Conservation (phyloP, 2,888 invertebrate species). For the Latrodectus hesperus region DNA sequence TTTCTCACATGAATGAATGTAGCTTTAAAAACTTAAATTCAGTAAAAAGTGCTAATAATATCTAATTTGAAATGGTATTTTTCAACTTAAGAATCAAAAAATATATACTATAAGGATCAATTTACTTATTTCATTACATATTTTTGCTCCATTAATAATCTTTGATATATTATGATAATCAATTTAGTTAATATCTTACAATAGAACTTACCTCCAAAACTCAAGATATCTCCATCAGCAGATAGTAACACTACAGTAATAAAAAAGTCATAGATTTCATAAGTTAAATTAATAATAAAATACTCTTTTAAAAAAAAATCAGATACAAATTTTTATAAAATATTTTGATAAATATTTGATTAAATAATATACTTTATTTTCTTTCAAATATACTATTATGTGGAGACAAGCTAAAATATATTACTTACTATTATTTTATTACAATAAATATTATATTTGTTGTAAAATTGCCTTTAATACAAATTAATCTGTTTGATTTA, state of each 20-base stretch:
- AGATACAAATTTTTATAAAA: neutral
- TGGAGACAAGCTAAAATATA: no score
- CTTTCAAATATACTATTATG: neutral
- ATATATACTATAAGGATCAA: neutral
- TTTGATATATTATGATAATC: neutral
- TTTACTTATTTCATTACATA: neutral
- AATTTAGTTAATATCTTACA: no score
- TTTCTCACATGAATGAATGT: no score
- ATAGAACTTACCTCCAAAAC: constrained; percentile 41
- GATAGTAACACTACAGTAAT: constrained; percentile 37
- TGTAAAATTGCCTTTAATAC: no score
- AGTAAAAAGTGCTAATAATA: no score
- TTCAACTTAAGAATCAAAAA: neutral
- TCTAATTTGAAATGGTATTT: neutral
- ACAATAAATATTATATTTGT: no score
- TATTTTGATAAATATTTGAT: neutral
- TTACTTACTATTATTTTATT: no score
- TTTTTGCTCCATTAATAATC: neutral
- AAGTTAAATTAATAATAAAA: neutral
- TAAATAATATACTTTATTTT: neutral
- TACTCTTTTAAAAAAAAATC: neutral
- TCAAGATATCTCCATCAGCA: constrained; percentile 49
- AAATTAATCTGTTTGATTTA: no score
- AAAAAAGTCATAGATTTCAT: neutral
- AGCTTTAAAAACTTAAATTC: no score